Base-by-base conservation (phyloP, 1,140 invertebrate species). In the Eubasilissa regina region DNA sequence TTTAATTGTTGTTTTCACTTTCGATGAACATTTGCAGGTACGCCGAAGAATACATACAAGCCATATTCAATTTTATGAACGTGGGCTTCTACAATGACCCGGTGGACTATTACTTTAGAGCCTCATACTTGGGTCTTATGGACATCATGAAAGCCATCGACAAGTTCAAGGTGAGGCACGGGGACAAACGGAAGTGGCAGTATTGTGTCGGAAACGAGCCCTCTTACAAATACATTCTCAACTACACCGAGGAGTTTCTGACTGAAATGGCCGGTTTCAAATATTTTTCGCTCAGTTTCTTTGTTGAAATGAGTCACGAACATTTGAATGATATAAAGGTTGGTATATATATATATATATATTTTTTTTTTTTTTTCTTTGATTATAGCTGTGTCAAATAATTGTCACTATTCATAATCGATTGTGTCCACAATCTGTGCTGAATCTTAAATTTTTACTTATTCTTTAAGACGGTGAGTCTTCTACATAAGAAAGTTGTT, bases 241-340 rank as follows among this genome's bases (percentile, higher is more conserved):
- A 83, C 73, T 81, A 81, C 53, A 83, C 82, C 3, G 82, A 83
- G 62, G 82, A 83, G 58, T 83, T 83, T 47, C 62, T 83, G 3
- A 79, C 75, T 0, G 78, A 83, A 66, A 83, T 83, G 82, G 77
- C 74, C 6, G 74, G 78, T 17, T 44, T 81, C 48, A 77, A 64
- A 70, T 83, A 83, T 56, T 83, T 83, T 25, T 77, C 82, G 0
- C 72, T 83, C 17, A 81, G 79, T 43, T 83, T 83, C 72, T 81
- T 81, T 43, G 82, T 83, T 6, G 82, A 83, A 64, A 79, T 81
- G 79, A 81, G 79, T 48, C 82, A 83, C 47, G 82, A 83, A 35
- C 81, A 81, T 79, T 60, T 83, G 44, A 83, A 64, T n/a, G 82
- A 83, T 58, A 62, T 83, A 11, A 77, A 81, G 77, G 82, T 83